Percentiles rank a stretch among this genome's conserved stretches.
These are phyloP conservation scores for Sarcophaga bullata DNA, from an alignment of 1,140 invertebrate species.

Conservation along the genomic window DNA sequence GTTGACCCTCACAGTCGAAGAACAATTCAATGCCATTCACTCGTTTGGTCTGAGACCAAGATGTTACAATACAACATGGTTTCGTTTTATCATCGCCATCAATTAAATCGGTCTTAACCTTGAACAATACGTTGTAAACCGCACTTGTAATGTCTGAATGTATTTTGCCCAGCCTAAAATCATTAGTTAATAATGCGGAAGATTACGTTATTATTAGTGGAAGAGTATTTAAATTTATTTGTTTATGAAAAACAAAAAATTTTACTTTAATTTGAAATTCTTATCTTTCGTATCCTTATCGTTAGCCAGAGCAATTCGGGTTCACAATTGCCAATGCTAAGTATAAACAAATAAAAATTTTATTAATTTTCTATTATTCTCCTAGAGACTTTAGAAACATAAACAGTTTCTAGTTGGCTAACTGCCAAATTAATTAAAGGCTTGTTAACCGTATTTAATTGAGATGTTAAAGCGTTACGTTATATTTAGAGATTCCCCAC, in stretches of 20 bases:
- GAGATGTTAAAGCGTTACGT: too few relatives aligned
- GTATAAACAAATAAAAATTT: neutral
- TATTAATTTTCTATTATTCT: neutral
- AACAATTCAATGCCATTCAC: slow-evolving; percentile 43
- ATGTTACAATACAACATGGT: slow-evolving; percentile 24
- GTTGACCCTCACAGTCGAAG: slow-evolving; percentile 46
- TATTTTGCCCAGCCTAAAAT: slow-evolving; percentile 13
- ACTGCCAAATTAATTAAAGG: too few relatives aligned
- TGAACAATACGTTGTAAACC: neutral
- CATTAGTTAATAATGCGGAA: neutral
- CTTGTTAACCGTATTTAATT: too few relatives aligned
- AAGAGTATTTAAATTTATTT: too few relatives aligned
- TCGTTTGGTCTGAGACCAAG: slow-evolving; percentile 23
- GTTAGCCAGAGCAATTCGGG: neutral
- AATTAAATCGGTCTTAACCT: slow-evolving; percentile 17
- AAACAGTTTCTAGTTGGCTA: too few relatives aligned
- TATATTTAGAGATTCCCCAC: too few relatives aligned
- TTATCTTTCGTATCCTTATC: neutral
- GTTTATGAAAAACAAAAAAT: too few relatives aligned
- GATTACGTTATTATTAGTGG: too few relatives aligned
- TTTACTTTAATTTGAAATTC: too few relatives aligned
- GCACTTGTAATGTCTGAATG: slow-evolving; percentile 4
- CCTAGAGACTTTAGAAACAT: neutral
- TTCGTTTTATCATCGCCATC: slow-evolving; percentile 19
- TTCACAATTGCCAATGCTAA: neutral